Percentiles rank a stretch among this genome's conserved stretches.
Evolutionary conservation across 2,113 vertebrate genomes (phyloP).

Genomic region (Protobothrops flavoviridis): DNA sequence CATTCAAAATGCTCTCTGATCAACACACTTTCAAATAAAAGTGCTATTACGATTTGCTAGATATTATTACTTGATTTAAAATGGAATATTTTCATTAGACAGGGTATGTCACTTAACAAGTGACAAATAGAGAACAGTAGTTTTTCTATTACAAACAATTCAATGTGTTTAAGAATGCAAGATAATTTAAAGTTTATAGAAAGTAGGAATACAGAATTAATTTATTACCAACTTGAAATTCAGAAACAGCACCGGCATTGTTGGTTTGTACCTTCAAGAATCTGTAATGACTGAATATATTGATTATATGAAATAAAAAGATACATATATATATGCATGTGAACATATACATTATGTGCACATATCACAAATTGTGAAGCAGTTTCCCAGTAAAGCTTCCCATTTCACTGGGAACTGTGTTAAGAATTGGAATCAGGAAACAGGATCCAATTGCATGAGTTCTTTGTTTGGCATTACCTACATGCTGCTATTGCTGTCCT

Average conservation of each 20-base stretch:
- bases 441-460: background rate
- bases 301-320: background rate
- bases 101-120: background rate
- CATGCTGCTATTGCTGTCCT: background rate
- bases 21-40: constrained; percentile 21
- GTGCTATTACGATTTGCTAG: background rate
- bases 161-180: background rate
- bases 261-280: background rate
- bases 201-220: background rate
- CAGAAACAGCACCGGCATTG: background rate
- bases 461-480: background rate
- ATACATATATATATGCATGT: background rate
- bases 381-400: background rate
- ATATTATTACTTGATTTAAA: background rate
- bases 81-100: background rate
- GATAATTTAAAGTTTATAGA: background rate
- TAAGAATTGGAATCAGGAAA: background rate
- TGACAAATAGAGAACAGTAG: too few relatives aligned
- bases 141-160: background rate
- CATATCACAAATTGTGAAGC: background rate
- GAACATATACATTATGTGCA: background rate
- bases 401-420: background rate
- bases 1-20: constrained; percentile 2
- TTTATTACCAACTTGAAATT: background rate
- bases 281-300: background rate